phyloP scores from a whole-genome alignment of 2,113 vertebrate genomes.

The Melospiza georgiana region DNA sequence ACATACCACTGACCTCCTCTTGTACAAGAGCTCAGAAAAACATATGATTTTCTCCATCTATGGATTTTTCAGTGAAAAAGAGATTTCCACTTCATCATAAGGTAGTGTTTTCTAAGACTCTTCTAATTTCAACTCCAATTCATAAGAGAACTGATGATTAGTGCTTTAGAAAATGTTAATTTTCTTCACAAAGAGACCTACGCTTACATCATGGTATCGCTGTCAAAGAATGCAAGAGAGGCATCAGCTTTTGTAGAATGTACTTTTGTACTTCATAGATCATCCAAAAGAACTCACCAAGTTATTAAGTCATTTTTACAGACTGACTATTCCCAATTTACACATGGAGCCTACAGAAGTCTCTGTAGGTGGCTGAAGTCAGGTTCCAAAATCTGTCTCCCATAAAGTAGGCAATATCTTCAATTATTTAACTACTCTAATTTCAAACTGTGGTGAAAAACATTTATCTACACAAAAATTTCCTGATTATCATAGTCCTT shows the following conservation, averaged over 20 bases:
- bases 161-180: not conserved
- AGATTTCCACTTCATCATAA: not conserved
- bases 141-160: not conserved
- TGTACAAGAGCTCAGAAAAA: not conserved
- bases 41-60: not conserved
- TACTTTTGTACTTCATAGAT: not conserved
- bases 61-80: not conserved
- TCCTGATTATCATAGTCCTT: not conserved
- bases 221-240: not conserved
- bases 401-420: not conserved
- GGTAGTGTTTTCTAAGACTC: not conserved
- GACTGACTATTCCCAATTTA: not conserved
- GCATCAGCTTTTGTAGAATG: not conserved
- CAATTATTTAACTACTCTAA: not conserved
- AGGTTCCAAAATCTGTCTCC: not conserved
- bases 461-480: not conserved
- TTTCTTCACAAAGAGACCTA: not conserved
- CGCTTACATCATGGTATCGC: not conserved
- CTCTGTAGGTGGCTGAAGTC: fast-evolving
- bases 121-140: not conserved
- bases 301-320: not conserved
- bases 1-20: not conserved
- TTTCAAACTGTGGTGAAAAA: not conserved
- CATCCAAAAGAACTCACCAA: not conserved
- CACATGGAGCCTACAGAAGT: fast-evolving